Evolutionary conservation across 2,797 vertebrate genomes (phyloP).

Genomic region (Euphonia xanthogaster): DNA sequence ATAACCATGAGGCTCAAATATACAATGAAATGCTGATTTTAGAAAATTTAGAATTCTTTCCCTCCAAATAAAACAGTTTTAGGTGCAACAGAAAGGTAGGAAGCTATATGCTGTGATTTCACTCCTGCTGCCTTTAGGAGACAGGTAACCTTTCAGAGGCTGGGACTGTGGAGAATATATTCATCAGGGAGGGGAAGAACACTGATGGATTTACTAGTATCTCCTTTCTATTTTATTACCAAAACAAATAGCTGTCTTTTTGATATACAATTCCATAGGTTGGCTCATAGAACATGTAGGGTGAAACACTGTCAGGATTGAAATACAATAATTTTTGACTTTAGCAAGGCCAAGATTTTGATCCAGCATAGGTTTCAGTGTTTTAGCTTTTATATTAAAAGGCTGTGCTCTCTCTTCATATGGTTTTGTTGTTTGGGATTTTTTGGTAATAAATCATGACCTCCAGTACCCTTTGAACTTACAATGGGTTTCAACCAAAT

Average conservation of each 20-base stretch:
- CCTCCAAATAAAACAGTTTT: neutral
- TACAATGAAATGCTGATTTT: neutral
- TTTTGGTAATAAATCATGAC: neutral
- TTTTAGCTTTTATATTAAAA: neutral
- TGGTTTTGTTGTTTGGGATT: neutral
- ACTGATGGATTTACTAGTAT: slow-evolving; percentile 25
- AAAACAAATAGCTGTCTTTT: slow-evolving; percentile 49
- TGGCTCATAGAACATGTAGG: neutral
- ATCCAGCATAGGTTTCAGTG: neutral
- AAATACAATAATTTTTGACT: slow-evolving; percentile 17
- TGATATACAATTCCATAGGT: slow-evolving; percentile 4
- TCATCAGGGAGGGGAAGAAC: neutral
- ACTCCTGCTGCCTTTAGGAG: neutral
- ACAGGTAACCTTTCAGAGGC: neutral
- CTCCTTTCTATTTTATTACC: slow-evolving; percentile 41
- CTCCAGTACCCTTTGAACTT: neutral
- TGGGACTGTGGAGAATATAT: neutral
- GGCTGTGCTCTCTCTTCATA: neutral
- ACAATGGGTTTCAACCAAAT: neutral
- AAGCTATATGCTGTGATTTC: neutral
- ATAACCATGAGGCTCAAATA: neutral
- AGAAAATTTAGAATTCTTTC: neutral
- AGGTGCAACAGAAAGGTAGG: neutral
- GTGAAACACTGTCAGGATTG: neutral
- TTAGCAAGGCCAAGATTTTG: neutral